phyloP scores from a whole-genome alignment of 2,888 invertebrate genomes.

The Mythimna ferrago region DNA sequence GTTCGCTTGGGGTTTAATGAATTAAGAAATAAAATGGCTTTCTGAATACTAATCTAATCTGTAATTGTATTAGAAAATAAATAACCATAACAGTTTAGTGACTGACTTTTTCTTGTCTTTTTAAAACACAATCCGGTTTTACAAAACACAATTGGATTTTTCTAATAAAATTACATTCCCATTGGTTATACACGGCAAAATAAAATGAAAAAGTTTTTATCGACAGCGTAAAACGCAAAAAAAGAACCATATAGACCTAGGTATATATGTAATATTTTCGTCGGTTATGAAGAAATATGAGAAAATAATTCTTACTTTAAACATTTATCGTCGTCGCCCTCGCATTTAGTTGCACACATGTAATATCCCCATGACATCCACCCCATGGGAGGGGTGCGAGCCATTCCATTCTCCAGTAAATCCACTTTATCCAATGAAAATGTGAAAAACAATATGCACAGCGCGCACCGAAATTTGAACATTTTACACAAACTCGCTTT shows the following conservation, averaged over 20 bases:
- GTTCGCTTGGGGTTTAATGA: no score
- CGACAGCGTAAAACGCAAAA: neutral
- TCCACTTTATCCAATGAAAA: constrained; percentile 70
- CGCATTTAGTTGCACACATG: constrained; percentile 91
- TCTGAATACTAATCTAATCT: neutral
- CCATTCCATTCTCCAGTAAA: constrained; percentile 91
- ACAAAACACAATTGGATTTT: neutral
- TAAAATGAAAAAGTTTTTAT: neutral
- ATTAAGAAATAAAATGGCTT: neutral
- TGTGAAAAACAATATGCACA: constrained; percentile 57
- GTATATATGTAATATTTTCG: no score
- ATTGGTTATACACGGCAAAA: neutral
- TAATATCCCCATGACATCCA: constrained; percentile 94
- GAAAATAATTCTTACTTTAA: constrained; percentile 87
- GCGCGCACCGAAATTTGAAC: constrained; percentile 38
- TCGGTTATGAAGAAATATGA: constrained; percentile 6
- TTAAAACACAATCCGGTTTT: neutral
- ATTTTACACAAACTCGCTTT: constrained; percentile 29
- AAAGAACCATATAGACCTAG: no score
- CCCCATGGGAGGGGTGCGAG: constrained; percentile 93
- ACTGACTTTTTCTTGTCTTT: neutral
- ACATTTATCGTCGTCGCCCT: constrained; percentile 91
- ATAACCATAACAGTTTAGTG: neutral
- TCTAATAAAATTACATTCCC: neutral
- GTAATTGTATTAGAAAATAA: neutral